Evolutionary conservation across 2,888 invertebrate species (phyloP).

Genomic region (Lydus trimaculatus): DNA sequence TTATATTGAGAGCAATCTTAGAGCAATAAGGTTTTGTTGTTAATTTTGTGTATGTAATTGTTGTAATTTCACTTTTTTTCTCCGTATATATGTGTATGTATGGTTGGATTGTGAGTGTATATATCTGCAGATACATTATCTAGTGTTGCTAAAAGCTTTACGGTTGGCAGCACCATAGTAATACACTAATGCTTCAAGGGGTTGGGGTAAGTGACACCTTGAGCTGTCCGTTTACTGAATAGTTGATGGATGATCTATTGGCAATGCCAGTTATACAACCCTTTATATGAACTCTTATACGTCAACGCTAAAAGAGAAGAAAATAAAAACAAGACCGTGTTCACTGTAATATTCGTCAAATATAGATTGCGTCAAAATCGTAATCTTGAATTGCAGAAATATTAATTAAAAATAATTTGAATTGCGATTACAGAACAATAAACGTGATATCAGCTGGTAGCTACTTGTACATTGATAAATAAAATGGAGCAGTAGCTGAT

Average conservation of each 20-base stretch:
- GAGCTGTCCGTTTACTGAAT: conserved; percentile 52
- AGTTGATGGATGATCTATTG: conserved; percentile 55
- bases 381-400: too few relatives aligned
- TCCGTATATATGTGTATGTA: not conserved
- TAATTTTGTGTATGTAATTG: not conserved
- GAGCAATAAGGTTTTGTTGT: too few relatives aligned
- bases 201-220: conserved; percentile 56
- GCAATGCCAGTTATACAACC: conserved; percentile 30
- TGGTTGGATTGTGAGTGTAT: not conserved
- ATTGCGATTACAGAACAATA: too few relatives aligned
- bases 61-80: not conserved
- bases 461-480: too few relatives aligned
- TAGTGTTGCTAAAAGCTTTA: conserved; percentile 44
- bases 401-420: too few relatives aligned
- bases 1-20: too few relatives aligned
- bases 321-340: not conserved
- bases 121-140: conserved; percentile 34
- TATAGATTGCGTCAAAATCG: too few relatives aligned
- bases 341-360: not conserved
- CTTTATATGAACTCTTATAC: conserved; percentile 20
- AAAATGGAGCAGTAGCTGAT: too few relatives aligned
- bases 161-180: conserved; percentile 50
- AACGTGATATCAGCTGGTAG: too few relatives aligned
- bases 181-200: conserved; percentile 54
- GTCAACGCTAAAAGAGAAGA: not conserved